These are phyloP conservation scores for Macrophya annulata DNA, from an alignment of 2,888 invertebrate species.

Conservation along the genomic window DNA sequence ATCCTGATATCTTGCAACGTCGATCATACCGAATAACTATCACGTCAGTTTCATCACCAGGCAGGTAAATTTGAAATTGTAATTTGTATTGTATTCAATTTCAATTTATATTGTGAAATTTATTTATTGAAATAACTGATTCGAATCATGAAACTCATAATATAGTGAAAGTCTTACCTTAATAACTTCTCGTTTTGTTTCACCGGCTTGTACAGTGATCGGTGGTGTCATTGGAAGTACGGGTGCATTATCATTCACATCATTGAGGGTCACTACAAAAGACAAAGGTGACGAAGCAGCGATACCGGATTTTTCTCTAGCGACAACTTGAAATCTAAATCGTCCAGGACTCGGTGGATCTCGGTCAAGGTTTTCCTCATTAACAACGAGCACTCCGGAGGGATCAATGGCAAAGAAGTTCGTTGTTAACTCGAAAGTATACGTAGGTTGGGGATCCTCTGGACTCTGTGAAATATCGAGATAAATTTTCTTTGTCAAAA, in stretches of 20 bases:
- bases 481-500: background rate
- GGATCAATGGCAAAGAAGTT: slow-evolving; percentile 90
- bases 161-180: slow-evolving; percentile 81
- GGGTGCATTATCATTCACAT: slow-evolving; percentile 94
- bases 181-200: slow-evolving; percentile 85
- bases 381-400: slow-evolving; percentile 88
- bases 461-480: slow-evolving; percentile 83
- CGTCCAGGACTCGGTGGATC: slow-evolving; percentile 93
- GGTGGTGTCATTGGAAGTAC: slow-evolving; percentile 90
- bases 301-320: slow-evolving; percentile 88
- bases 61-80: background rate
- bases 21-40: background rate
- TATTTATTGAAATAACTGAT: background rate
- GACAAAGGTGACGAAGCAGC: slow-evolving; percentile 93
- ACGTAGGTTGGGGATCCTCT: slow-evolving; percentile 89
- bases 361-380: slow-evolving; percentile 91
- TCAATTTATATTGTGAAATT: background rate
- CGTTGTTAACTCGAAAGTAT: slow-evolving; percentile 92
- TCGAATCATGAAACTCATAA: no score
- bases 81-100: background rate
- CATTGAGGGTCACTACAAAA: slow-evolving; percentile 88
- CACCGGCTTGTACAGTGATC: slow-evolving; percentile 90
- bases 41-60: slow-evolving; percentile 7
- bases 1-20: background rate
- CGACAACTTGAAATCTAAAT: slow-evolving; percentile 94